Conservation (phyloP, 2,888 invertebrate species). For the Drosophila imparisetae region DNA sequence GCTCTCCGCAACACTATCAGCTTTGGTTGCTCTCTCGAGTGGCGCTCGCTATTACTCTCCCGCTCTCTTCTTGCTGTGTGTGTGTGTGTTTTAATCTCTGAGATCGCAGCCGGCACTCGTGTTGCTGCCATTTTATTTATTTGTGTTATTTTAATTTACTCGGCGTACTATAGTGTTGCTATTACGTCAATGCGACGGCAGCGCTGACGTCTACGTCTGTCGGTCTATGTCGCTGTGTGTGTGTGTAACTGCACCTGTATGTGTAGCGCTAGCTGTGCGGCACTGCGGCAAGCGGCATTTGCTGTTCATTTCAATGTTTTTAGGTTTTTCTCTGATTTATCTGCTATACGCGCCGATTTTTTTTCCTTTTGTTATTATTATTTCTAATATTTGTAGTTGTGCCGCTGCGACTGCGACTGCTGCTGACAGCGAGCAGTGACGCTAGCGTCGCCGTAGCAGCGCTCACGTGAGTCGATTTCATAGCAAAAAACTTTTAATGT, state of each 20-base stretch:
- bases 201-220: constrained; percentile 69
- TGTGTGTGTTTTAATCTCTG: background rate
- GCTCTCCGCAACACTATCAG: constrained; percentile 18
- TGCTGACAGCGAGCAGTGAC: constrained; percentile 22
- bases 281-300: constrained; percentile 70
- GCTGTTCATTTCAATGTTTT: constrained; percentile 78
- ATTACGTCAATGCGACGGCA: constrained; percentile 78
- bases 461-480: constrained; percentile 75
- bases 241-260: constrained; percentile 40
- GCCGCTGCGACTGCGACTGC: constrained; percentile 9
- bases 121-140: constrained; percentile 65
- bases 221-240: constrained; percentile 21
- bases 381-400: constrained; percentile 62
- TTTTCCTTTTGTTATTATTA: constrained; percentile 46
- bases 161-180: constrained; percentile 63
- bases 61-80: constrained; percentile 2
- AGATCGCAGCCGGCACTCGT: constrained; percentile 50
- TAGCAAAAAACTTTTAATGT: constrained; percentile 74
- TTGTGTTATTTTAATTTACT: constrained; percentile 78
- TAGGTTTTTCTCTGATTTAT: constrained; percentile 73
- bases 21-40: background rate
- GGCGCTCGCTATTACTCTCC: constrained; percentile 7
- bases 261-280: constrained; percentile 25
- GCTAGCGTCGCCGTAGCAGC: constrained; percentile 56
- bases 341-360: constrained; percentile 56